Evolutionary conservation across 2,113 vertebrate species (phyloP).

Genomic region (Malurus melanocephalus): DNA sequence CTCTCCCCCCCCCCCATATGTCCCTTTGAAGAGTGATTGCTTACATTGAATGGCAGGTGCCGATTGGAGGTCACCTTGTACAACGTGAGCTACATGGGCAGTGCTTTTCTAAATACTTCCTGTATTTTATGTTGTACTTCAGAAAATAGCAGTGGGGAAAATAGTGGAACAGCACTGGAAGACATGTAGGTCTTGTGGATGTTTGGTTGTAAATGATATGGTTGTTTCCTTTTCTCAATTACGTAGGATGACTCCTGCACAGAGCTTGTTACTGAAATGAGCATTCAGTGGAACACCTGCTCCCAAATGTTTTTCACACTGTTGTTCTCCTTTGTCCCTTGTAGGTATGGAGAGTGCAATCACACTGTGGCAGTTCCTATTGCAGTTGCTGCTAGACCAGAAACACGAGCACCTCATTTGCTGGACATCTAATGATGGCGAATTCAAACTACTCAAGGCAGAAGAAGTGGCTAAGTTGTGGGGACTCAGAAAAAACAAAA

Average conservation of each 20-base stretch:
- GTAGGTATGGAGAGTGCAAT: conserved; percentile 97
- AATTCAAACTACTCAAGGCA: conserved; percentile 95
- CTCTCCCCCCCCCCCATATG: fast-evolving
- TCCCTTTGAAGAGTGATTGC: background rate
- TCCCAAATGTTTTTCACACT: conserved; percentile 31
- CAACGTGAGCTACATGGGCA: background rate
- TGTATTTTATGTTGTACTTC: background rate
- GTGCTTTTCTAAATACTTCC: background rate
- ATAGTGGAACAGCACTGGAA: background rate
- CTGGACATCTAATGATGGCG: conserved; percentile 95
- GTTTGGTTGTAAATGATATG: background rate
- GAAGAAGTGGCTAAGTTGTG: conserved; percentile 97
- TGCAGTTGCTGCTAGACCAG: conserved; percentile 95
- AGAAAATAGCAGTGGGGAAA: background rate
- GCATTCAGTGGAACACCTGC: background rate
- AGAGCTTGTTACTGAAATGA: background rate
- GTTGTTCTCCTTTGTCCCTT: conserved; percentile 29
- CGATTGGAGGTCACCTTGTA: background rate
- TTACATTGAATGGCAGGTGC: background rate
- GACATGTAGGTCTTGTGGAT: background rate
- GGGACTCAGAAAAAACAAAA: conserved; percentile 96
- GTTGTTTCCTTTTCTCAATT: background rate
- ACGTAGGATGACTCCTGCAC: background rate
- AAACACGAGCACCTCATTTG: conserved; percentile 95
- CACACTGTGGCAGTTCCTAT: conserved; percentile 97